phyloP scores from a whole-genome alignment of 2,888 invertebrate species.

The Drosophila stalkeri region DNA sequence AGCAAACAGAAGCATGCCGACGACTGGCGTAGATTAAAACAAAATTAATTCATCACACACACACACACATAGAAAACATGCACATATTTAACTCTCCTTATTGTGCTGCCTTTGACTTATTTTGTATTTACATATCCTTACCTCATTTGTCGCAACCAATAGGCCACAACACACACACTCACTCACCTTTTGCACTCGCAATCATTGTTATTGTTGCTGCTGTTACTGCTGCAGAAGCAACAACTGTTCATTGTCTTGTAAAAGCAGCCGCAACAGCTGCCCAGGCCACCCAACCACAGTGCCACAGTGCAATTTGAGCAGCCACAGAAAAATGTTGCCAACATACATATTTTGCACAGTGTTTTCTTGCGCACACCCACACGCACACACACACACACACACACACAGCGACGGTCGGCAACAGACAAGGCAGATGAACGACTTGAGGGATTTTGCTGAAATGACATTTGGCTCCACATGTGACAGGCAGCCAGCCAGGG shows the following conservation, averaged over 20 bases:
- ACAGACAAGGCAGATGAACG: conserved; percentile 73
- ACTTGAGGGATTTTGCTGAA: conserved; percentile 84
- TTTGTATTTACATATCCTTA: conserved; percentile 16
- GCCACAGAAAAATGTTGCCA: conserved; percentile 71
- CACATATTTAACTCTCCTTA: not conserved
- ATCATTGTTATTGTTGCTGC: conserved; percentile 30
- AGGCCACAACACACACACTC: conserved; percentile 9
- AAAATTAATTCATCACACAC: not conserved
- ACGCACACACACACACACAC: conserved; percentile 10
- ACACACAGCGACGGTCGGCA: conserved; percentile 22
- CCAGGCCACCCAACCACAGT: conserved; percentile 34
- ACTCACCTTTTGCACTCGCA: conserved; percentile 39
- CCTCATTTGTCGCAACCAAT: conserved; percentile 16
- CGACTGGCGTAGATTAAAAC: not conserved
- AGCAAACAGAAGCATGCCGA: not conserved
- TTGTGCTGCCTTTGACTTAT: too few relatives aligned
- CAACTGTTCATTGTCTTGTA: conserved; percentile 71
- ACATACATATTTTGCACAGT: conserved; percentile 66
- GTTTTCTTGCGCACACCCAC: conserved; percentile 57
- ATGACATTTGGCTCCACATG: conserved; percentile 84
- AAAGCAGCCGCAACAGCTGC: conserved; percentile 39
- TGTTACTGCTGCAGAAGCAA: conserved; percentile 49
- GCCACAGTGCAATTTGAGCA: conserved; percentile 73
- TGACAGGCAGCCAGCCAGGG: conserved; percentile 61
- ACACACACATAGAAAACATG: too few relatives aligned